phyloP scores from a whole-genome alignment of 1,140 invertebrate genomes.

The Drosophila pectinifera region DNA sequence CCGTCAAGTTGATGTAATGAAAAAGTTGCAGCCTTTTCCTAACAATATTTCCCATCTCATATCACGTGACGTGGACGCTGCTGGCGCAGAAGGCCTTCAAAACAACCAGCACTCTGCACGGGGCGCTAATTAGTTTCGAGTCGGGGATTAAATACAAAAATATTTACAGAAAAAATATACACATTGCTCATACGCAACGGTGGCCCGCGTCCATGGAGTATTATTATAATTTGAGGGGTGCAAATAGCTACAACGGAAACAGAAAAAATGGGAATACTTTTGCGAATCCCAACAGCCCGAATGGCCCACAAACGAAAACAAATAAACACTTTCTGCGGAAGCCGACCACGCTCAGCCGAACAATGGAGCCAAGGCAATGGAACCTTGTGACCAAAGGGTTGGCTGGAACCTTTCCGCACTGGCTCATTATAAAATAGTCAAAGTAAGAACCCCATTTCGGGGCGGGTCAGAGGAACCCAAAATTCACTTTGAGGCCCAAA shows the following conservation, averaged over 20 bases:
- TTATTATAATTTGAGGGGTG: conserved; percentile 53
- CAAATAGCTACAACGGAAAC: conserved; percentile 31
- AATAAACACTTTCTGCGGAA: conserved; percentile 51
- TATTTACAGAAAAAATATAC: conserved; percentile 8
- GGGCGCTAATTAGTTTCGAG: conserved; percentile 71
- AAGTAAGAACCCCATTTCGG: conserved; percentile 20
- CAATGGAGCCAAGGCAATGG: conserved; percentile 26
- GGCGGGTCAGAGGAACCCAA: conserved; percentile 16
- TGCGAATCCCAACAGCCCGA: conserved; percentile 48
- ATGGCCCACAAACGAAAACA: conserved; percentile 56
- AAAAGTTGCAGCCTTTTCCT: conserved; percentile 70
- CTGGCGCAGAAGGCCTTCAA: conserved; percentile 35
- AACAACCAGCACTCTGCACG: conserved; percentile 38
- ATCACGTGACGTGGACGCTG: conserved; percentile 62
- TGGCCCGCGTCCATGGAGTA: conserved; percentile 36
- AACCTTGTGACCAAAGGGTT: conserved; percentile 31
- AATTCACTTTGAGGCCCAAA: conserved; percentile 42
- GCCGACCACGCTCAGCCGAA: conserved; percentile 19
- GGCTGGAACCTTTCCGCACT: conserved; percentile 28
- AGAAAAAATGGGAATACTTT: conserved; percentile 31
- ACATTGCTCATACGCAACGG: conserved; percentile 65
- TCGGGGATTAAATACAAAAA: conserved; percentile 32
- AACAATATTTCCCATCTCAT: conserved; percentile 71
- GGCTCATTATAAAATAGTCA: conserved; percentile 63
- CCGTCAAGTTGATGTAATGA: conserved; percentile 75